Conservation (phyloP, 2,888 invertebrate genomes). For the Nomada hirtipes region DNA sequence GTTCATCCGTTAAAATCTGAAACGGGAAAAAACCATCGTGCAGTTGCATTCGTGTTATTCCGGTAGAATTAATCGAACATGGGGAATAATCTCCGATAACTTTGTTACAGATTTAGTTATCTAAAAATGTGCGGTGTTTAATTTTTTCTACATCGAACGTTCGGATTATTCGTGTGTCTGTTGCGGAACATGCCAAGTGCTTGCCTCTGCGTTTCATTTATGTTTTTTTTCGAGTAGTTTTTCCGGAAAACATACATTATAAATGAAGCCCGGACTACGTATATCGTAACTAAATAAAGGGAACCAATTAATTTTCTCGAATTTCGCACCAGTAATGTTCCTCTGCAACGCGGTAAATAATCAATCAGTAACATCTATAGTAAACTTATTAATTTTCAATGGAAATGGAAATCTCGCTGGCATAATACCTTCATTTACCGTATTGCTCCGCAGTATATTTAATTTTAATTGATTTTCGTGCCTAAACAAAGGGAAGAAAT, state of each 20-base stretch:
- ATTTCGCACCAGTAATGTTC: background rate
- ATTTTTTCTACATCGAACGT: background rate
- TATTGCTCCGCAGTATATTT: background rate
- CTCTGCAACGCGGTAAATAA: conserved; percentile 3
- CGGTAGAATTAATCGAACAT: background rate
- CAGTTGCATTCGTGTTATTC: background rate
- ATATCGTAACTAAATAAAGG: background rate
- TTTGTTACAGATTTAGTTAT: conserved; percentile 5
- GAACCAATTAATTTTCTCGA: conserved; percentile 5
- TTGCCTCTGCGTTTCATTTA: background rate
- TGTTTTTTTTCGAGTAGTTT: background rate
- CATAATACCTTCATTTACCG: background rate
- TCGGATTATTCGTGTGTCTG: background rate
- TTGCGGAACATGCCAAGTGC: background rate
- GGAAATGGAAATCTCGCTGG: background rate
- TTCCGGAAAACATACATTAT: background rate
- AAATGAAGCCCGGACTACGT: background rate
- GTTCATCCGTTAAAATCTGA: too few relatives aligned
- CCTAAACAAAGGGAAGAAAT: background rate
- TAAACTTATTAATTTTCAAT: background rate
- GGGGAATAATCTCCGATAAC: background rate
- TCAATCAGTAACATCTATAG: conserved; percentile 3
- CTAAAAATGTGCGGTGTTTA: background rate
- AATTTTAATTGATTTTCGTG: background rate
- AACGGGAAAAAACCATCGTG: too few relatives aligned